Base-by-base conservation (phyloP, 1,140 invertebrate genomes). In the Drosophila albomicans region DNA sequence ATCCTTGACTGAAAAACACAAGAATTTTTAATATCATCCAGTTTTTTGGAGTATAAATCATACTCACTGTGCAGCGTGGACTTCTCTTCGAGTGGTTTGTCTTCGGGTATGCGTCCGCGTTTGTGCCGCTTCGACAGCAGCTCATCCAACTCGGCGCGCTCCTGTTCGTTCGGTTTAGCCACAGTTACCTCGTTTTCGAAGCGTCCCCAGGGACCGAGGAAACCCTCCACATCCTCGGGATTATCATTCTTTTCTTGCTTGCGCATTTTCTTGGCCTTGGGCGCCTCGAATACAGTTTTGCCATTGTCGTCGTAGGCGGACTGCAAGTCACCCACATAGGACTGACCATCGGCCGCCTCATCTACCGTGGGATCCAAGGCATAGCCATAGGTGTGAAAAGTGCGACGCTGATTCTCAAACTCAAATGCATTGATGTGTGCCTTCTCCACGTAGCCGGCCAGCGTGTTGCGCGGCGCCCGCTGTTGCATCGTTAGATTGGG, bases 321-420 rank as follows among this genome's bases (percentile, higher is more conserved):
- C 79, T 94, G 93, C 30, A 93, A 93, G 82, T 77, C 95, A 75
- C 96, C 96, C 58, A 98, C 95, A 76, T 97, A 93, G 49, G 95
- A 94, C 82, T 95, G 94, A 3, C 95, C 94, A 82, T 95, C 95
- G 3, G 94, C 94, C 54, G 91, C 89, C 59, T 94, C 94, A 88
- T 97, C 97, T 6, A 97, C 96, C 4, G 97, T 97, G 0, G 98
- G 98, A 94, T 99, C 98, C 54, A 99, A 91, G 2, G 98, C 98
- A 94, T 98, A 99, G n/a, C 98, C 98, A 94, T 97, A 99, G 91
- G 97, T 98, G 32, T 95, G 94, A 93, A 99, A 99, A 8, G 98
- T 99, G 91, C 98, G 94, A 74, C 99, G 94, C 91, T 99, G 98
- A 92, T 98, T 98, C 93, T 99, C 99, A 95, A 99, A 99, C 81